These are phyloP conservation scores for Beris morrisii DNA, from an alignment of 2,888 invertebrate species.

Conservation along the genomic window DNA sequence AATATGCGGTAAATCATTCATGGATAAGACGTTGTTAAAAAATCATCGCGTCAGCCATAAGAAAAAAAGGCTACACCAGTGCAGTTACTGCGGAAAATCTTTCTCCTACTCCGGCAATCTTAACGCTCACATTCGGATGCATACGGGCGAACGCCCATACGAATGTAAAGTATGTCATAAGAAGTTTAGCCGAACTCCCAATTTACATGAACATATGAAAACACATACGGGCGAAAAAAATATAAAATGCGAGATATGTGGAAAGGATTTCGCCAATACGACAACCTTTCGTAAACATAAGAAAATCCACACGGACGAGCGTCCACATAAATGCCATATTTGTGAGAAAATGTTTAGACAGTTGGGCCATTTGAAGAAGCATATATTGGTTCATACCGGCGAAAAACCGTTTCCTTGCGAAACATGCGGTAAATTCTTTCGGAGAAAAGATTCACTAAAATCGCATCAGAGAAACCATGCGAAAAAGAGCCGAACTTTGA, in stretches of 20 bases:
- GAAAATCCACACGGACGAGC: slow-evolving; percentile 36
- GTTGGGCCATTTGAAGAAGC: slow-evolving; percentile 33
- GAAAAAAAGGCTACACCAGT: slow-evolving; percentile 28
- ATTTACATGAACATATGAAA: slow-evolving; percentile 14
- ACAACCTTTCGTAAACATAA: slow-evolving; percentile 32
- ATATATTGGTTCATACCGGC: slow-evolving; percentile 34
- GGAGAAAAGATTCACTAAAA: slow-evolving; percentile 33
- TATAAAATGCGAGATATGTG: slow-evolving; percentile 26
- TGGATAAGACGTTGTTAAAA: slow-evolving; percentile 26
- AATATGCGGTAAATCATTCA: slow-evolving; percentile 34
- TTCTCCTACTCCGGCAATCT: slow-evolving; percentile 34
- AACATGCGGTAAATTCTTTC: slow-evolving; percentile 34
- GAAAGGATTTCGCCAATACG: slow-evolving; percentile 17
- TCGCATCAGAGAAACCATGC: slow-evolving; percentile 29
- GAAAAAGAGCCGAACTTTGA: background rate
- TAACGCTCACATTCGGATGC: slow-evolving; percentile 34
- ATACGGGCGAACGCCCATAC: slow-evolving; percentile 35
- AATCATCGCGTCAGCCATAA: slow-evolving; percentile 33
- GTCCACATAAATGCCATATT: slow-evolving; percentile 36
- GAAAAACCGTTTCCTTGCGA: slow-evolving; percentile 36
- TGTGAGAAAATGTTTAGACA: slow-evolving; percentile 37
- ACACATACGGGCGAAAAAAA: background rate
- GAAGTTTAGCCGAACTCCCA: slow-evolving; percentile 29
- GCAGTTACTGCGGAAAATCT: slow-evolving; percentile 34
- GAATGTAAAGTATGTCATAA: slow-evolving; percentile 36